These are phyloP conservation scores for Rhinogobius similis DNA, from an alignment of 2,113 vertebrate species.

Conservation along the genomic window DNA sequence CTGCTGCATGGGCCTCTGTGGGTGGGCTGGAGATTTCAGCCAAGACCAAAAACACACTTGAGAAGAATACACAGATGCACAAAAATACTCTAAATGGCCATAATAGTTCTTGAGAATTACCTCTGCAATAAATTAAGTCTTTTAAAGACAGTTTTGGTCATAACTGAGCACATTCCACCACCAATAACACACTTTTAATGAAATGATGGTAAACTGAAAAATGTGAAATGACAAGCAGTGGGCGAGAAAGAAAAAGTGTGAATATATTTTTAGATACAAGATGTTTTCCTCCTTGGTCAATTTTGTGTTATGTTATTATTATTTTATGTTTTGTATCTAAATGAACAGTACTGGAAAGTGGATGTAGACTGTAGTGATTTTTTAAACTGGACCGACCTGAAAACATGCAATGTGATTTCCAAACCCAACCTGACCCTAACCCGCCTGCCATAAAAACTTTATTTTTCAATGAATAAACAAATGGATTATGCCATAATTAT, in stretches of 20 bases:
- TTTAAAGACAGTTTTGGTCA: not conserved
- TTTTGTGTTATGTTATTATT: too few relatives aligned
- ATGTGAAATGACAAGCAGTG: not conserved
- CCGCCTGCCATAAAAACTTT: too few relatives aligned
- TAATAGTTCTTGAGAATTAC: slow-evolving; percentile 3
- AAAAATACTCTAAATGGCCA: slow-evolving; percentile 29
- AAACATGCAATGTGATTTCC: too few relatives aligned
- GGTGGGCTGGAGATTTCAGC: slow-evolving; percentile 47
- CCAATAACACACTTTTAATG: not conserved
- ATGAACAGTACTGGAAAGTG: too few relatives aligned
- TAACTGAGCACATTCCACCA: not conserved
- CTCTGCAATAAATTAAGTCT: not conserved
- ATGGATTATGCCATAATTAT: too few relatives aligned
- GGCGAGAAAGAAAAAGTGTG: not conserved
- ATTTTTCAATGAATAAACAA: too few relatives aligned
- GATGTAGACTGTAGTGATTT: too few relatives aligned
- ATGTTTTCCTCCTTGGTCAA: not conserved
- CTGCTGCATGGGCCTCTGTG: slow-evolving; percentile 36
- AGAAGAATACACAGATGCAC: slow-evolving; percentile 13
- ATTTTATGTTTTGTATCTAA: too few relatives aligned
- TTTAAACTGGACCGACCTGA: too few relatives aligned
- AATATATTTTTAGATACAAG: not conserved
- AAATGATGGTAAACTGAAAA: too few relatives aligned
- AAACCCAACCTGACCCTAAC: too few relatives aligned
- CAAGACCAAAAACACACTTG: slow-evolving; percentile 19